Conservation (phyloP, 2,888 invertebrate species). For the Syrphus vitripennis region DNA sequence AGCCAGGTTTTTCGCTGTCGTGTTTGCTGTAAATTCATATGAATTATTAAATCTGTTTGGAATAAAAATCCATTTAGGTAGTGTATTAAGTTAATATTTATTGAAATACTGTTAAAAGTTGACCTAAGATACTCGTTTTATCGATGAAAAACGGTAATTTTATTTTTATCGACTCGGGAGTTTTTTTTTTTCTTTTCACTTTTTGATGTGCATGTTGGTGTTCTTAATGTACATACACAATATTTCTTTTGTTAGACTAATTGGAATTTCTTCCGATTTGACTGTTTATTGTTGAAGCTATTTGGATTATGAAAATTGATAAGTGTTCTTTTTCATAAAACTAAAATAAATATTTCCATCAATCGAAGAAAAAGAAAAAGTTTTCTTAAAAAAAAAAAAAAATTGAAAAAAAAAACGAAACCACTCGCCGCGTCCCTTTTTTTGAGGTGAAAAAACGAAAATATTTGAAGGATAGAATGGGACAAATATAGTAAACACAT, state of each 20-base stretch:
- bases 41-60: slow-evolving; percentile 50
- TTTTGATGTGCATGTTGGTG: slow-evolving; percentile 21
- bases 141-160: slow-evolving; percentile 35
- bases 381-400: slow-evolving; percentile 8
- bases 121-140: slow-evolving; percentile 2
- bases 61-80: slow-evolving; percentile 37
- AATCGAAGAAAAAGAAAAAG: slow-evolving; percentile 9
- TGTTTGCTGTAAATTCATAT: slow-evolving; percentile 65
- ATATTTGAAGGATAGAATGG: slow-evolving; percentile 24
- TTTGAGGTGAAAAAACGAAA: slow-evolving; percentile 62
- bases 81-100: slow-evolving; percentile 35
- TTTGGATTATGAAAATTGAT: slow-evolving; percentile 20
- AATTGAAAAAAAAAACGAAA: slow-evolving; percentile 11
- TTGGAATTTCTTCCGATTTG: slow-evolving; percentile 10
- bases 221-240: slow-evolving; percentile 18
- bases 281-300: slow-evolving; percentile 48
- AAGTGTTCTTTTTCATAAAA: slow-evolving; percentile 22
- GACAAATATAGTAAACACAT: slow-evolving; percentile 15
- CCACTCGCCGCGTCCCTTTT: slow-evolving; percentile 67
- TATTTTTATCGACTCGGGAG: slow-evolving; percentile 1
- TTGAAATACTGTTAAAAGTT: slow-evolving; percentile 38
- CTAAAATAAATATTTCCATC: neutral
- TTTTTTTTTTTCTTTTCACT: neutral
- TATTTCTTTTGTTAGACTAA: slow-evolving; percentile 35
- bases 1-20: slow-evolving; percentile 66